Evolutionary conservation across 1,140 invertebrate genomes (phyloP), one percentile per base, ranked within the genome.

Genomic region (Drosophila pruinosa): DNA sequence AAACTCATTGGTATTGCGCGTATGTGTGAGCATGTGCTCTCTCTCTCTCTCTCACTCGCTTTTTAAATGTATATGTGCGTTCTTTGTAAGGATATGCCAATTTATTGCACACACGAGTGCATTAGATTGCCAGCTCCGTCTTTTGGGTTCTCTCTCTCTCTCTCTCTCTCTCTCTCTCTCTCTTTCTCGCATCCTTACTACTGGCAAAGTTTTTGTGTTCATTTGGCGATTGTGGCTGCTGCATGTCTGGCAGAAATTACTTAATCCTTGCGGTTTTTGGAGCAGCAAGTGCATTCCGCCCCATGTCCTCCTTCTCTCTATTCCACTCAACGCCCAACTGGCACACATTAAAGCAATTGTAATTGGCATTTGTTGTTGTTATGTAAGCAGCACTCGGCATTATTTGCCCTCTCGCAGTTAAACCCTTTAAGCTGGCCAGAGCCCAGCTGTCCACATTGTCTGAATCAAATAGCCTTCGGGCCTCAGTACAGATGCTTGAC

Each of bases 31-130:
- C 19, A 4, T 31, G 7, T 17, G 12, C 10, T 22, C 34, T 59
- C 53, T 58, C 22, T 24, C 21, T 47, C 38, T 21, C 17, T 24
- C 39, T 45, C 15, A 57, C 28, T 31, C 12, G 6, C n/a, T 43
- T 15, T 19, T 14, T 54, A n/a, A 10, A 6, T 47, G 14, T 48
- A 15, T 57, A 34, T 41, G 31, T 39, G 54, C 47, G 43, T 54
- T 28, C 31, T 38, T 45, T 50, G 77, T 64, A 89, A 88, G 82
- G 82, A 88, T 88, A 88, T 88, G 78, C 82, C 82, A 88, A 89
- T 88, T 88, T 88, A 88, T 88, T 89, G 82, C 82, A 88, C 82
- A 88, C 82, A 88, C 82, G 82, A 88, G 82, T 88, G 82, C 82
- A 89, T 88, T 88, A 88, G 78, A 88, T 78, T 82, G 67, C 67